Evolutionary conservation across 2,888 invertebrate species (phyloP), one percentile per base, ranked within the genome.

Genomic region (Yponomeuta malinellus): DNA sequence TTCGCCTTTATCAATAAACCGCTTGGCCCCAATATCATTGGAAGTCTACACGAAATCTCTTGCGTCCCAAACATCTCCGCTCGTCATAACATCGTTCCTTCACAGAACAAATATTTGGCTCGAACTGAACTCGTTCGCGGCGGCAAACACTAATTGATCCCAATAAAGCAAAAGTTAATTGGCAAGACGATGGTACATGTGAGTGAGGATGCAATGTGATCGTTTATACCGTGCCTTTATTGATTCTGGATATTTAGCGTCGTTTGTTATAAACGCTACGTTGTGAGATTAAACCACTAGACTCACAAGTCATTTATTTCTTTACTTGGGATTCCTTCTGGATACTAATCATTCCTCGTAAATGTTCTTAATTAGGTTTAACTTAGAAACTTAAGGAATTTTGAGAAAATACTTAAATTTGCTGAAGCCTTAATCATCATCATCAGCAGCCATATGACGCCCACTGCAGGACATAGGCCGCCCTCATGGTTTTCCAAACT

Each of bases 111-210:
- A 77, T 79, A 76, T 75, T 74, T 76, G 74, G 72, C 73, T 75
- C 74, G 77, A 76, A 82, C 78, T 73, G 77, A 76, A 82, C 78
- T 75, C 70, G 74, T 79, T 79, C 52, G 80, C 79, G 78, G 76
- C 76, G 74, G 72, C 71, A 74, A 76, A 78, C 77, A 79, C 77
- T 84, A 89, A 88, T 89, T 89, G 88, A 85, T 83, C 84, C 78
- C 83, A 89, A 88, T 88, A 79, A 82, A 81, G 74, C 74, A 73
- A 77, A 76, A 83, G 82, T 84, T 83, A 83, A 87, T 82, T 81
- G 78, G 77, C 76, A 78, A 72, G 75, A 76, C 76, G 74, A 74
- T 74, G 74, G 73, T 71, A 48, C 71, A 66, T 15, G 52, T 12
- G 52, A 59, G 43, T 15, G 52, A 59, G 52, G 15, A 72, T 66